phyloP scores from a whole-genome alignment of 2,888 invertebrate genomes.

The Mesoligia furuncula region DNA sequence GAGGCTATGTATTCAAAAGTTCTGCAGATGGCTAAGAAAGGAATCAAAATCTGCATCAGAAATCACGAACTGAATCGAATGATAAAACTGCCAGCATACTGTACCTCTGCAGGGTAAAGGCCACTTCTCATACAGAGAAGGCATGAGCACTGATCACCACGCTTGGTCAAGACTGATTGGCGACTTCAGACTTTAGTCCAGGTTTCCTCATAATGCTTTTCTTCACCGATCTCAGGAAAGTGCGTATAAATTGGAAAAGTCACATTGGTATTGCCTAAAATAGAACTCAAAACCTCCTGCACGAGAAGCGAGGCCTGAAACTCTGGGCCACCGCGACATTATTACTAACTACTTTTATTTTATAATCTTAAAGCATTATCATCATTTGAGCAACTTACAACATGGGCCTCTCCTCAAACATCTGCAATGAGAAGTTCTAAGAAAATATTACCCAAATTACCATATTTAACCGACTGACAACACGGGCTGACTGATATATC shows the following conservation, averaged over 20 bases:
- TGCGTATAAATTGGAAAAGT: not conserved
- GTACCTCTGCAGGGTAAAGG: not conserved
- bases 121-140: not conserved
- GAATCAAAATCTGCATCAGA: not conserved
- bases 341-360: not conserved
- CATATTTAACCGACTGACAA: not conserved
- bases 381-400: not conserved
- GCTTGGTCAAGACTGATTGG: not conserved
- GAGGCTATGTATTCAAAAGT: not conserved
- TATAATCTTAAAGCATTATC: not conserved
- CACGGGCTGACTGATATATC: not conserved
- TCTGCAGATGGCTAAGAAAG: not conserved
- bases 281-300: too few relatives aligned
- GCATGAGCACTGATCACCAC: not conserved
- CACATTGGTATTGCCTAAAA: not conserved
- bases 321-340: too few relatives aligned
- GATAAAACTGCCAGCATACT: not conserved
- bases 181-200: too few relatives aligned
- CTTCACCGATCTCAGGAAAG: too few relatives aligned
- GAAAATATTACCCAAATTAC: not conserved
- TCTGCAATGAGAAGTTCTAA: not conserved
- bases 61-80: not conserved
- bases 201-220: too few relatives aligned
- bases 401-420: not conserved
- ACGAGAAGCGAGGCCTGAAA: too few relatives aligned